Conservation (phyloP, 2,888 invertebrate species). For the Drosophila mercatorum region DNA sequence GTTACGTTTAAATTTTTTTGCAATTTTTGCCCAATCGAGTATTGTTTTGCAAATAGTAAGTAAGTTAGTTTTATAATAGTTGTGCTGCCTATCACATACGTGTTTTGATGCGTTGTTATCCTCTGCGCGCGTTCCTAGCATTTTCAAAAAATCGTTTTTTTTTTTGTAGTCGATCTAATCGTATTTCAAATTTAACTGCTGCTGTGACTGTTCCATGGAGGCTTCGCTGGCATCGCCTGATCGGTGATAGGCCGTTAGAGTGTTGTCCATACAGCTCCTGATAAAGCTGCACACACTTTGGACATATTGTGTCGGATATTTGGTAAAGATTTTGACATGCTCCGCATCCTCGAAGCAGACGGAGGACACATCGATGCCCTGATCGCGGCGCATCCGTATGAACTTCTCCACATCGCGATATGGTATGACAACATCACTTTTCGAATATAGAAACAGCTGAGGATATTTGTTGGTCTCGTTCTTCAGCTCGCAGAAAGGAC, state of each 20-base stretch:
- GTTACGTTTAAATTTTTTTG: constrained; percentile 39
- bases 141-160: constrained; percentile 23
- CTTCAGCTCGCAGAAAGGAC: constrained; percentile 87
- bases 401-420: constrained; percentile 89
- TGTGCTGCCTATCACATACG: constrained; percentile 70
- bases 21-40: constrained; percentile 28
- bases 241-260: constrained; percentile 50
- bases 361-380: constrained; percentile 87
- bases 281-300: constrained; percentile 87
- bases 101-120: constrained; percentile 47
- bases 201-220: constrained; percentile 17
- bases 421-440: constrained; percentile 88
- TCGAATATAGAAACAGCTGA: constrained; percentile 90
- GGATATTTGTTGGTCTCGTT: constrained; percentile 88
- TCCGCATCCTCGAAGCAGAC: constrained; percentile 89
- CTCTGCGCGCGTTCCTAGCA: constrained; percentile 10
- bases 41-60: constrained; percentile 31
- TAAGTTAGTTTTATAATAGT: constrained; percentile 31
- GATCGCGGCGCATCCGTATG: constrained; percentile 86
- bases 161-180: constrained; percentile 43
- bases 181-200: constrained; percentile 47
- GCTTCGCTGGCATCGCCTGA: constrained; percentile 8
- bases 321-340: constrained; percentile 90
- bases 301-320: constrained; percentile 87
- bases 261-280: constrained; percentile 86